Evolutionary conservation across 2,113 vertebrate species (phyloP).

Genomic region (Dipodomys spectabilis): DNA sequence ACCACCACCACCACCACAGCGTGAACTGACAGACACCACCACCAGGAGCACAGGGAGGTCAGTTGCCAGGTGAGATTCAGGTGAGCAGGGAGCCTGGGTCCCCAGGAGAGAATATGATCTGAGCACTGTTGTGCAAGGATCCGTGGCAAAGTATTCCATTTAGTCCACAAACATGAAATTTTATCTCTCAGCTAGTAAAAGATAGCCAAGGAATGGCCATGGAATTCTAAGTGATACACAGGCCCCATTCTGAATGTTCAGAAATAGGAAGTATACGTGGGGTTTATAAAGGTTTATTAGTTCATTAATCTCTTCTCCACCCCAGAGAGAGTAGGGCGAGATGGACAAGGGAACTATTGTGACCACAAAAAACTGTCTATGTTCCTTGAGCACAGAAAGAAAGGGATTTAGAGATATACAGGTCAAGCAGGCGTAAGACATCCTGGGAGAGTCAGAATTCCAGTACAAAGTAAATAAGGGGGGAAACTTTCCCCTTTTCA

Average conservation of each 20-base stretch:
- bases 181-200: neutral
- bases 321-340: neutral
- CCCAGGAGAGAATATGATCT: no score
- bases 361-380: neutral
- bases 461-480: neutral
- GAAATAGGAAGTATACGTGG: neutral
- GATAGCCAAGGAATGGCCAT: neutral
- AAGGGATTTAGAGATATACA: neutral
- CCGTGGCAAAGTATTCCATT: neutral
- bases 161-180: neutral
- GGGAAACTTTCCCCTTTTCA: neutral
- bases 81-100: no score
- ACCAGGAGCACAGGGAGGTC: neutral
- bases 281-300: neutral
- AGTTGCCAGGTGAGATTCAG: rapidly evolving
- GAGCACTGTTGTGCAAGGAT: neutral
- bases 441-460: neutral
- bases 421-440: neutral
- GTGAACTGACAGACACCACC: no score
- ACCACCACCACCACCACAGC: no score
- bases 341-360: neutral
- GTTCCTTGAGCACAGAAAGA: neutral
- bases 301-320: neutral
- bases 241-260: neutral
- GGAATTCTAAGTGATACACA: neutral